phyloP scores from a whole-genome alignment of 2,797 vertebrate genomes.

The Girardinus metallicus region DNA sequence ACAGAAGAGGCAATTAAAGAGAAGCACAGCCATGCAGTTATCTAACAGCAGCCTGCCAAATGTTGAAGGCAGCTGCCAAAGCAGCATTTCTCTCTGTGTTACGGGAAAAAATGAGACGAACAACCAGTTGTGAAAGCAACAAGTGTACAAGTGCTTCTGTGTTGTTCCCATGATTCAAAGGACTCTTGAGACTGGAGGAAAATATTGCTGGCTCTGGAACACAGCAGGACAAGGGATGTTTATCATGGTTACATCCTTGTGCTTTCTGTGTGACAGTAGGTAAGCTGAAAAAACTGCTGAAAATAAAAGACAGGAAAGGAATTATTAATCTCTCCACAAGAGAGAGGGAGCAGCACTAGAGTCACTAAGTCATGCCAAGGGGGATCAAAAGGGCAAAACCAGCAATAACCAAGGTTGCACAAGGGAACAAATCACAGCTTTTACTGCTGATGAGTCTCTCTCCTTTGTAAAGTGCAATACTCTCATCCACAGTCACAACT shows the following conservation, averaged over 20 bases:
- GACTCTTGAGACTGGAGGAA: slow-evolving; percentile 9
- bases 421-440: slow-evolving; percentile 38
- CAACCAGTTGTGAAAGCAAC: slow-evolving; percentile 14
- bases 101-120: slow-evolving; percentile 14
- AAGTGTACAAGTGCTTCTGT: slow-evolving; percentile 1
- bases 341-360: slow-evolving; percentile 32
- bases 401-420: slow-evolving; percentile 44
- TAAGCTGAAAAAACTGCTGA: slow-evolving; percentile 44
- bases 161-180: slow-evolving; percentile 2
- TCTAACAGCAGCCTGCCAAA: slow-evolving; percentile 39
- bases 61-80: slow-evolving; percentile 21
- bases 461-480: slow-evolving; percentile 14
- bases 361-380: slow-evolving; percentile 41
- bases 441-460: slow-evolving; percentile 30
- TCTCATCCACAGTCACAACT: background rate
- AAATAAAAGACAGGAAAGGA: slow-evolving; percentile 37
- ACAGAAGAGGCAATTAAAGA: slow-evolving; percentile 52
- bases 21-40: slow-evolving; percentile 34
- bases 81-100: slow-evolving; percentile 32
- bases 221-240: slow-evolving; percentile 11
- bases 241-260: slow-evolving; percentile 22
- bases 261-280: slow-evolving; percentile 39
- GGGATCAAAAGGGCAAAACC: slow-evolving; percentile 53
- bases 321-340: slow-evolving; percentile 57
- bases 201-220: background rate